Evolutionary conservation across 2,113 vertebrate genomes (phyloP).

Genomic region (Burhinus bistriatus): DNA sequence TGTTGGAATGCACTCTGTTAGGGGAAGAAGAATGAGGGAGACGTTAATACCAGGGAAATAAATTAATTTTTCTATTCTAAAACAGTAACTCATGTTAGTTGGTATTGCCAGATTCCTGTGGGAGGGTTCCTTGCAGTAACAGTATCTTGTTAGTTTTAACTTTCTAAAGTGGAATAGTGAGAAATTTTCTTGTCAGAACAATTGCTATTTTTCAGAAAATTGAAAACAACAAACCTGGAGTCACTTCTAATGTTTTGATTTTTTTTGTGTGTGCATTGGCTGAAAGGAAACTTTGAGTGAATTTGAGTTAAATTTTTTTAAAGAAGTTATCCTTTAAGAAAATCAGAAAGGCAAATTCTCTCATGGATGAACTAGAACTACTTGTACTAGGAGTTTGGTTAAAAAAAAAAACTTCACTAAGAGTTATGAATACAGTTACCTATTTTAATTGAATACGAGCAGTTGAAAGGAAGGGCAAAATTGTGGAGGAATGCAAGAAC

Average conservation of each 20-base stretch:
- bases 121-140: background rate
- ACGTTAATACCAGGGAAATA: slow-evolving; percentile 10
- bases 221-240: background rate
- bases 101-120: background rate
- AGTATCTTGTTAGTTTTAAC: background rate
- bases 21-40: slow-evolving; percentile 28
- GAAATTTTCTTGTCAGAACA: background rate
- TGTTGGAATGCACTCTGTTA: slow-evolving; percentile 51
- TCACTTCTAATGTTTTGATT: background rate
- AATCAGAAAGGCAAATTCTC: background rate
- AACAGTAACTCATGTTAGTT: background rate
- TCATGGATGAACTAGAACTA: background rate
- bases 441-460: background rate
- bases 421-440: background rate
- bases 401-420: background rate
- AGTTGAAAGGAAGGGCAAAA: background rate
- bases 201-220: background rate
- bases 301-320: background rate
- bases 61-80: background rate
- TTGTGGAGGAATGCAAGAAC: background rate
- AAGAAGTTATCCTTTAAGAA: background rate
- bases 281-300: background rate
- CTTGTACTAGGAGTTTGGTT: background rate
- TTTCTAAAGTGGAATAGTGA: background rate
- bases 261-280: background rate